Conservation (phyloP, 2,888 invertebrate species). For the Hypercompe scribonia region DNA sequence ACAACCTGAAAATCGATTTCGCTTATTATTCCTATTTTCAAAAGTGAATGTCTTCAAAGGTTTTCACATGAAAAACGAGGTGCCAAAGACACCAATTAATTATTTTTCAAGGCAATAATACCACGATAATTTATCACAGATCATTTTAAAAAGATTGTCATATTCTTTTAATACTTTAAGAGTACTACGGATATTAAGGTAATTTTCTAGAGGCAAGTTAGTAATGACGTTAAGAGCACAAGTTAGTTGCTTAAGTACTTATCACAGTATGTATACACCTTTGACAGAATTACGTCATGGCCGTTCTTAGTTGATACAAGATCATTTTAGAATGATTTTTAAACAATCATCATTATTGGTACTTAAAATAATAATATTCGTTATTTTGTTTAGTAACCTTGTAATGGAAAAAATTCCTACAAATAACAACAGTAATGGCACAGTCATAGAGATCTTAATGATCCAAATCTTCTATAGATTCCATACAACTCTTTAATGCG, state of each 20-base stretch:
- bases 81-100: background rate
- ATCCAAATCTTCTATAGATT: background rate
- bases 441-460: background rate
- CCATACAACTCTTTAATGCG: background rate
- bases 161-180: background rate
- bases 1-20: background rate
- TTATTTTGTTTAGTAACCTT: constrained; percentile 15
- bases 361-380: constrained; percentile 9
- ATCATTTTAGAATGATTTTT: constrained; percentile 7
- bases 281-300: constrained; percentile 8
- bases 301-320: background rate
- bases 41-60: too few species aligned
- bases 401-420: constrained; percentile 9
- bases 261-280: background rate
- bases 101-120: background rate
- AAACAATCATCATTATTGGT: constrained; percentile 16
- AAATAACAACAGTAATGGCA: constrained; percentile 6
- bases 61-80: background rate
- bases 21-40: background rate
- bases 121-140: background rate
- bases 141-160: background rate
- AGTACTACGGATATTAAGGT: background rate
- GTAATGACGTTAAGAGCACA: background rate
- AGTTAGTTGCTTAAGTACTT: background rate
- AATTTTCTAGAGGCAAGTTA: background rate